These are phyloP conservation scores for Colostygia pectinataria DNA, from an alignment of 2,888 invertebrate genomes.

Conservation along the genomic window DNA sequence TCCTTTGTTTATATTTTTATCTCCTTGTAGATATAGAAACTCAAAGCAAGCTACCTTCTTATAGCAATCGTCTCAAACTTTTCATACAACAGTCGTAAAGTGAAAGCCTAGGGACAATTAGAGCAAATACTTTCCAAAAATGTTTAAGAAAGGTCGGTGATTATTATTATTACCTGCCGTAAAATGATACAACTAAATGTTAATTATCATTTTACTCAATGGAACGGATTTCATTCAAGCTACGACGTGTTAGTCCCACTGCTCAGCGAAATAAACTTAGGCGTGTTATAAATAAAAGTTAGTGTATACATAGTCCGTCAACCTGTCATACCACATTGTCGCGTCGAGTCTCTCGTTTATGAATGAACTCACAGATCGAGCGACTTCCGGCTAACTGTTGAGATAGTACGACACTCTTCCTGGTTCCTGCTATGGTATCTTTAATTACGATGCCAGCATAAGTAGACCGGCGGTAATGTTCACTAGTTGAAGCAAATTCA, in stretches of 20 bases:
- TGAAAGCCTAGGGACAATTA: too few relatives aligned
- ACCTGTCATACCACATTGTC: constrained; percentile 75
- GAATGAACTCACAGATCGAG: constrained; percentile 82
- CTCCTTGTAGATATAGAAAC: background rate
- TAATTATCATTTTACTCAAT: constrained; percentile 76
- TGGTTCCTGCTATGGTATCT: constrained; percentile 82
- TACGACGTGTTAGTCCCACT: constrained; percentile 55
- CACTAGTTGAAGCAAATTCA: constrained; percentile 32
- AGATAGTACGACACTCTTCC: constrained; percentile 83
- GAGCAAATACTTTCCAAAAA: too few relatives aligned
- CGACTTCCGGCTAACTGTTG: constrained; percentile 81
- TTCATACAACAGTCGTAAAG: too few relatives aligned
- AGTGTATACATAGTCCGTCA: constrained; percentile 49
- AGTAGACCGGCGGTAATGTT: constrained; percentile 54
- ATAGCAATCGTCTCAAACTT: too few relatives aligned
- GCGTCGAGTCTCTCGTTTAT: constrained; percentile 71
- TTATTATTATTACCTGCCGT: background rate
- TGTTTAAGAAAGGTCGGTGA: too few relatives aligned
- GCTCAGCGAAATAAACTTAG: constrained; percentile 57
- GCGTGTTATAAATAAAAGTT: constrained; percentile 53
- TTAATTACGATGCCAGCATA: constrained; percentile 76
- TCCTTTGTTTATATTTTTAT: constrained; percentile 22
- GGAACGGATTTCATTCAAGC: constrained; percentile 78
- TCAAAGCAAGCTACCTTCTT: too few relatives aligned
- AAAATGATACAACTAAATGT: constrained; percentile 58